Evolutionary conservation across 2,113 vertebrate genomes (phyloP), one percentile per base, ranked within the genome.

Genomic region (Anoplopoma fimbria): DNA sequence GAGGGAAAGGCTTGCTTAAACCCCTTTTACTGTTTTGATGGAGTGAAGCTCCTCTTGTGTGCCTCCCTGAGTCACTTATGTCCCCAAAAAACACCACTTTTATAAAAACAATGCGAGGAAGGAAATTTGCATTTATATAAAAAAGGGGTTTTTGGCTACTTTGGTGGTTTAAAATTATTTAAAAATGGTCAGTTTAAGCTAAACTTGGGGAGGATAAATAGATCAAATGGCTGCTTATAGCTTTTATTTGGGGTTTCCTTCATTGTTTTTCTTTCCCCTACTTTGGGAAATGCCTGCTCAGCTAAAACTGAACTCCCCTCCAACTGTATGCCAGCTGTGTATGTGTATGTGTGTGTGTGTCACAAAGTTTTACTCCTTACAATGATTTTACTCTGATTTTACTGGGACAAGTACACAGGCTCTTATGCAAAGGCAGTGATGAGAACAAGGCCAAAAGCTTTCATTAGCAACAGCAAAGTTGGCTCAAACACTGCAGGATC

Each of bases 241-340:
- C 29, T 70, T 87, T 88, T 80, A 45, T 79, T 55, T 81, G 53
- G 75, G 57, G 29, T 83, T 87, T 88, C 85, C 77, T 81, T 75
- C 75, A 77, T 69, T 86, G 88, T 80, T 88, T 85, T 84, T 86
- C 84, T 74, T 86, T 80, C 81, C 84, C 83, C 72, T 45, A 68
- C 69, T 91, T 89, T 88, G 84, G 91, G 85, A 89, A 89, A 53
- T 91, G 90, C 93, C 76, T 87, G 78, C 86, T 93, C 87, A 93
- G 93, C 91, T 94, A 88, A 94, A 93, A 91, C 64, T 71, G 7
- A 17, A 36, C 68, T 77, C 58, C 29, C 82, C n/a, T 57, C 19
- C 53, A 76, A 65, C 80, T 69, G 38, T 49, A 70, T 60, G 60
- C 77, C 83, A 92, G 86, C 88, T 85, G 82, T 68, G 76, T n/a